phyloP scores from a whole-genome alignment of 2,113 vertebrate genomes.

The Archocentrus centrarchus region DNA sequence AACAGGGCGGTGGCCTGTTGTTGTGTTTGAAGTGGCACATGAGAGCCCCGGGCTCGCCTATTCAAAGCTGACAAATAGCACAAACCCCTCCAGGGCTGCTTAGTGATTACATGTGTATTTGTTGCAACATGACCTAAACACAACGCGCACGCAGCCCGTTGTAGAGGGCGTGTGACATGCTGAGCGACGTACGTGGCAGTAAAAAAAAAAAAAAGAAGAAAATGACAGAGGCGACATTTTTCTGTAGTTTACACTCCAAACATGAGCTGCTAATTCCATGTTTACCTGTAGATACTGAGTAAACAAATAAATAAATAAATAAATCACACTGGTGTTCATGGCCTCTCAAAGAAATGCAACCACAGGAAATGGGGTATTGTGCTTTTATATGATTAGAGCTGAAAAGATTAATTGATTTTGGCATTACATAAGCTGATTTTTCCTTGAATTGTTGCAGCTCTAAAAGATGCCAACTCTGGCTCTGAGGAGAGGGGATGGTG shows the following conservation, averaged over 20 bases:
- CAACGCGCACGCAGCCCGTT: background rate
- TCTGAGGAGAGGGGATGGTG: background rate
- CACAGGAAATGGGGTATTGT: background rate
- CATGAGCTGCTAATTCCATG: background rate
- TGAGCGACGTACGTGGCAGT: background rate
- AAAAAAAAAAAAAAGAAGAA: background rate
- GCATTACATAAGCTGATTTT: background rate
- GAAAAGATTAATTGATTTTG: background rate
- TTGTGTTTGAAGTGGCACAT: constrained; percentile 53
- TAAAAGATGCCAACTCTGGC: background rate
- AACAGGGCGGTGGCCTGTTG: constrained; percentile 35
- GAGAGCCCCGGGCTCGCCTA: constrained; percentile 7
- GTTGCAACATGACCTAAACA: constrained; percentile 46
- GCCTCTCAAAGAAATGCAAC: background rate
- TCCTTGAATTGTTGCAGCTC: background rate
- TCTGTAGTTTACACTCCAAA: constrained; percentile 22
- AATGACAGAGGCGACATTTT: background rate
- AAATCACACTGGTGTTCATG: background rate
- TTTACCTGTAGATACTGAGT: background rate
- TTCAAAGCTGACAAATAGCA: constrained; percentile 15
- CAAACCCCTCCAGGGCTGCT: constrained; percentile 9
- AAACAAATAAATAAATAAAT: background rate
- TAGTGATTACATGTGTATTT: constrained; percentile 24
- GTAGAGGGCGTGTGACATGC: background rate
- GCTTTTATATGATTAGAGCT: background rate